Evolutionary conservation across 2,113 vertebrate genomes (phyloP).

Genomic region (Nycticebus coucang): DNA sequence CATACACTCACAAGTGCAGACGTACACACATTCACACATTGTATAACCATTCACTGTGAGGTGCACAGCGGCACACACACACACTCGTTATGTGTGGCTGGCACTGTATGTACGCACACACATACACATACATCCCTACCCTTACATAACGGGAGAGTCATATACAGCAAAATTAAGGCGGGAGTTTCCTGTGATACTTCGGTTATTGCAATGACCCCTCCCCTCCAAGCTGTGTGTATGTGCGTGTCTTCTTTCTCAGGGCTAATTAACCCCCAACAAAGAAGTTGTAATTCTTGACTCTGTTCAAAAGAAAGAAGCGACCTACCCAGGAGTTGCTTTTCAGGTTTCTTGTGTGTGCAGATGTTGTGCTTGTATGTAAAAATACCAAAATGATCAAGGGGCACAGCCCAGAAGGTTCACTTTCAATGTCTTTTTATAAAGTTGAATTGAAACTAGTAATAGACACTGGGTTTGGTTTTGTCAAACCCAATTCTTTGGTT

Average conservation of each 20-base stretch:
- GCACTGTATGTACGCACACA: background rate
- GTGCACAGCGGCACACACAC: background rate
- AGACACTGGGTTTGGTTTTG: too few species aligned
- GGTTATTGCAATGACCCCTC: background rate
- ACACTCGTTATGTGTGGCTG: too few species aligned
- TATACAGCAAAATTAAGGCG: background rate
- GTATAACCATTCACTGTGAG: too few species aligned
- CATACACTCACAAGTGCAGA: fast-evolving
- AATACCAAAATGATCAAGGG: background rate
- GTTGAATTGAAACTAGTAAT: background rate
- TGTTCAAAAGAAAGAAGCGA: background rate
- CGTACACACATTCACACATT: too few species aligned
- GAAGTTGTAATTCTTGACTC: background rate
- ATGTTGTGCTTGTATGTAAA: background rate
- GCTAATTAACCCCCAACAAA: background rate
- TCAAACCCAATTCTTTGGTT: too few species aligned
- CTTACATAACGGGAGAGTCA: too few species aligned
- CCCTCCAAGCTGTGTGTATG: fast-evolving
- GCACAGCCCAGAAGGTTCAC: fast-evolving
- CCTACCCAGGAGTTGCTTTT: background rate
- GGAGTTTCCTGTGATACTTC: background rate
- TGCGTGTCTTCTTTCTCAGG: too few species aligned
- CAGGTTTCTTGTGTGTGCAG: fast-evolving
- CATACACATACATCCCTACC: background rate
- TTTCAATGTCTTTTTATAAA: background rate